Evolutionary conservation across 2,797 vertebrate genomes (phyloP).

Genomic region (Anabacerthia variegaticeps): DNA sequence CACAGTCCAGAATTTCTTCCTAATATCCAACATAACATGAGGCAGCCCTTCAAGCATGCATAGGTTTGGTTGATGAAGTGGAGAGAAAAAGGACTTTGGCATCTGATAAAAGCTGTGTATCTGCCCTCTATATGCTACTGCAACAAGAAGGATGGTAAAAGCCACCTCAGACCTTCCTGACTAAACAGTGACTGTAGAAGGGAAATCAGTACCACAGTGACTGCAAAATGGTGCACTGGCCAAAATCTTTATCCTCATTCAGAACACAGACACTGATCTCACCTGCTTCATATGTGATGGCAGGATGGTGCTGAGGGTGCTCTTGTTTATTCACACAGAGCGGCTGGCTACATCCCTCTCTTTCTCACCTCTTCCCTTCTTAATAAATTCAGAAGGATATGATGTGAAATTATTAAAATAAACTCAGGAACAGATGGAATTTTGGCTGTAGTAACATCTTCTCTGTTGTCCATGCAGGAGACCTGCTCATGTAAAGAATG

Average conservation of each 20-base stretch:
- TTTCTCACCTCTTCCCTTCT: neutral
- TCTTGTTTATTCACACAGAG: neutral
- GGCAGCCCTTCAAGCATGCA: neutral
- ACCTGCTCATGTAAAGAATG: neutral
- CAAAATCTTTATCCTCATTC: accelerated
- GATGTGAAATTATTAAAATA: neutral
- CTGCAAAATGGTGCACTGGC: neutral
- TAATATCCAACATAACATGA: neutral
- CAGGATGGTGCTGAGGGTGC: neutral
- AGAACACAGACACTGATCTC: accelerated
- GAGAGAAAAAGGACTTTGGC: neutral
- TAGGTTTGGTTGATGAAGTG: neutral
- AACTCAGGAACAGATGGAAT: neutral
- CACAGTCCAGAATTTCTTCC: neutral
- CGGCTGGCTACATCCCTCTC: neutral
- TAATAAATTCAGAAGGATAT: neutral
- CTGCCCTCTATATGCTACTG: neutral
- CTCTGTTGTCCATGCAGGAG: neutral
- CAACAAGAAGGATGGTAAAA: neutral
- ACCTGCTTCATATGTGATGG: accelerated
- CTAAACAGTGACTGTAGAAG: accelerated
- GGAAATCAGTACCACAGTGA: neutral
- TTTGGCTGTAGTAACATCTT: neutral
- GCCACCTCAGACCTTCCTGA: neutral
- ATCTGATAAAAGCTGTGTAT: neutral